Conservation (phyloP, 2,888 invertebrate genomes). For the Limnephilus lunatus region DNA sequence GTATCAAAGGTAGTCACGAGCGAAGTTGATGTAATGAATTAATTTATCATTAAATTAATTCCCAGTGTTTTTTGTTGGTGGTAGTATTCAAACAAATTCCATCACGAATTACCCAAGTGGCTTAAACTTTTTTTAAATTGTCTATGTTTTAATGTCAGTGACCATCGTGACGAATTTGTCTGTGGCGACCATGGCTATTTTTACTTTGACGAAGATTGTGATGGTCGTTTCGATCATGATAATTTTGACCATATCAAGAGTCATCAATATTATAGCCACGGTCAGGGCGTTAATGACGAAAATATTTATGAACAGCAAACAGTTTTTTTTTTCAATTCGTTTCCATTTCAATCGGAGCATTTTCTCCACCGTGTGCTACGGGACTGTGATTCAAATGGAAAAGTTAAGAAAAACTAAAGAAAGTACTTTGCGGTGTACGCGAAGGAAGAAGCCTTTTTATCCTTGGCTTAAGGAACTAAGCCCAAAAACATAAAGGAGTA, state of each 20-base stretch:
- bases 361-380: background rate
- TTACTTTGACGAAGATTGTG: background rate
- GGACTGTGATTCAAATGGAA: slow-evolving; percentile 56
- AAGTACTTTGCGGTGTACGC: slow-evolving; percentile 56
- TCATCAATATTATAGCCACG: background rate
- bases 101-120: too few species aligned
- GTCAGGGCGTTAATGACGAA: background rate
- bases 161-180: too few species aligned
- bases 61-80: too few species aligned
- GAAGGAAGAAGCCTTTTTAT: slow-evolving; percentile 47
- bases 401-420: slow-evolving; percentile 59
- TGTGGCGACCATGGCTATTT: too few species aligned
- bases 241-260: background rate
- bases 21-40: too few species aligned
- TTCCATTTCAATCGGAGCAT: slow-evolving; percentile 22
- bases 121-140: too few species aligned
- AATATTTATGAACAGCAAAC: background rate
- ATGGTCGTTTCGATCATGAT: background rate
- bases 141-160: too few species aligned
- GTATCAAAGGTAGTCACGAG: too few species aligned
- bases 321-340: background rate
- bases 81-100: too few species aligned
- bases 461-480: slow-evolving; percentile 50
- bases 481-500: slow-evolving; percentile 46
- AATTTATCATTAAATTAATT: too few species aligned